Evolutionary conservation across 2,888 invertebrate genomes (phyloP).

Genomic region (Synergus itoensis): DNA sequence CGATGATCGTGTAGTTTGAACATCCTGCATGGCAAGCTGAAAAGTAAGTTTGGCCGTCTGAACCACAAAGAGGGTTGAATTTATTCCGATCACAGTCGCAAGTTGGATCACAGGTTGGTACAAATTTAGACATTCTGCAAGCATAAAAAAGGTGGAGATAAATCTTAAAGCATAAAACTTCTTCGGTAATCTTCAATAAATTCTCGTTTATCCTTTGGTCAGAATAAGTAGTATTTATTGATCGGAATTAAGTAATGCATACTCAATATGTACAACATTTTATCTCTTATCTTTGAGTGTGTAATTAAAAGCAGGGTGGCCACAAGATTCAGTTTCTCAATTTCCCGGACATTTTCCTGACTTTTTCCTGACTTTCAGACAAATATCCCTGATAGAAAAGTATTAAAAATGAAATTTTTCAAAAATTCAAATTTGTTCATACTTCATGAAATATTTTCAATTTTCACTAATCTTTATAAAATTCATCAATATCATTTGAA

Average conservation of each 20-base stretch:
- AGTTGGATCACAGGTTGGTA: conserved; percentile 83
- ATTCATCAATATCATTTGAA: too few species aligned
- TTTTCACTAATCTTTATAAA: too few species aligned
- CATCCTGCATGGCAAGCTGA: conserved; percentile 96
- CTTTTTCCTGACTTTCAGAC: too few species aligned
- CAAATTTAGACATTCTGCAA: conserved; percentile 73
- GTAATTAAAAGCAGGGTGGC: too few species aligned
- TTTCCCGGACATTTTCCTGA: too few species aligned
- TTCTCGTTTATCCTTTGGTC: neutral
- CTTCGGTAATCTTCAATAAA: neutral
- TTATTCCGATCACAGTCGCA: conserved; percentile 88
- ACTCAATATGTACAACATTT: neutral
- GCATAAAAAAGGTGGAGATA: neutral
- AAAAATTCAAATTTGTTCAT: too few species aligned
- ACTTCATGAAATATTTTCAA: too few species aligned
- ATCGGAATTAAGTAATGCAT: neutral
- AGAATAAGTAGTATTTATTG: neutral
- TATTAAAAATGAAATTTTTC: too few species aligned
- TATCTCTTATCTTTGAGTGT: neutral
- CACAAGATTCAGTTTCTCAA: too few species aligned
- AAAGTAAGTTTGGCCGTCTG: conserved; percentile 90
- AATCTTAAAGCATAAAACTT: neutral
- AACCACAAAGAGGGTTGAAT: conserved; percentile 92
- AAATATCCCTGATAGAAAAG: too few species aligned
- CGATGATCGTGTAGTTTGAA: conserved; percentile 80